Evolutionary conservation across 2,888 invertebrate species (phyloP), one percentile per base, ranked within the genome.

Genomic region (Drosophila yooni): DNA sequence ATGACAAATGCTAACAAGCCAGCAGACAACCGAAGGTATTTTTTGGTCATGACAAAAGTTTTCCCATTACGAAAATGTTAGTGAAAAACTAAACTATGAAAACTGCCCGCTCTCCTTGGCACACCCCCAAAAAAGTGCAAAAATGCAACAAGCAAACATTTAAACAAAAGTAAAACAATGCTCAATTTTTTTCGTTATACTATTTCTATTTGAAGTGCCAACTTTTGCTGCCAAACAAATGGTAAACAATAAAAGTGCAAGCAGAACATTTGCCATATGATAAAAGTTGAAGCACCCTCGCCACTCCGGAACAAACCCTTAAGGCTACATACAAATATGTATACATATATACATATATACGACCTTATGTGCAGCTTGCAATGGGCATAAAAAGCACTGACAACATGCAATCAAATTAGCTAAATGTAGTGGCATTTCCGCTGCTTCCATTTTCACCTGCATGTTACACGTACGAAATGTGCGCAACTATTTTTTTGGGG

Each of bases 31-130:
- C 70, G 18, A 63, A 34, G 53, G 52, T 61, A 66, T 73, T 85
- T 77, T 76, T 81, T 59, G 56, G 48, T 33, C 59, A 69, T 72
- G 62, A 60, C 51, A 51, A 63, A 84, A 84, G 76, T 88, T 83
- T 83, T 83, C 87, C 78, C 83, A 88, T 83, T 88, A 83, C 75
- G 52, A 54, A 81, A 88, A 59, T 69, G 72, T 75, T 64, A 50
- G 50, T 66, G 70, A 74, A 70, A 54, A 70, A 40, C 25, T 60
- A 62, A 69, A 50, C 51, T 25, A 34, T 54, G 50, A 38, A 21
- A 40, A 21, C 15, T 29, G 46, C 25, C 40, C 56, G 5, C 56
- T 8, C 8, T 29, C 29, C 25, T 21, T 31, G 40, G 13, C 51
- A 3, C 18, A 25, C 13, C 29, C 18, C 10, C 21, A 34, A 33